Percentiles rank a stretch among this genome's conserved stretches.
These are phyloP conservation scores for Chelonus formosanus DNA, from an alignment of 2,888 invertebrate species.

Conservation along the genomic window DNA sequence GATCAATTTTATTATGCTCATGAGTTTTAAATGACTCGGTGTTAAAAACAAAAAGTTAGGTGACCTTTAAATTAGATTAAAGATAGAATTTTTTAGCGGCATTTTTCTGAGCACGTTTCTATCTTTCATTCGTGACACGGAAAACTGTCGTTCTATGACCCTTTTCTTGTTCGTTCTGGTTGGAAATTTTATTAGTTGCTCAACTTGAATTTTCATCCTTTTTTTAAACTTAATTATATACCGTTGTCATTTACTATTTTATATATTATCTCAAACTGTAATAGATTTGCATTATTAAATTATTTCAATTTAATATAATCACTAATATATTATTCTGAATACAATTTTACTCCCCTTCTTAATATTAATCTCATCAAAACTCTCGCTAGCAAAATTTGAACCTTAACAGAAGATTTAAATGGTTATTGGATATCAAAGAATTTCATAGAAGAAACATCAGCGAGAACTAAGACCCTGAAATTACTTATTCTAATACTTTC, in stretches of 20 bases:
- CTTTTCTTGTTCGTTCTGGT: neutral
- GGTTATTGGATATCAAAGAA: conserved; percentile 29
- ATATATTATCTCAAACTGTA: neutral
- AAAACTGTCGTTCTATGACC: conserved; percentile 4
- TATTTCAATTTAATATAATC: too few species aligned
- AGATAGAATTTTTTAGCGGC: conserved; percentile 1
- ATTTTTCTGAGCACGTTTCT: conserved; percentile 6
- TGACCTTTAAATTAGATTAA: conserved; percentile 19
- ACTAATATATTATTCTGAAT: too few species aligned
- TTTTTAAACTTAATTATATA: neutral
- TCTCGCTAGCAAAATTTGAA: conserved; percentile 25
- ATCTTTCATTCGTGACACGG: conserved; percentile 16
- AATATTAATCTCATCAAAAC: conserved; percentile 20
- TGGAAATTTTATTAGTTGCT: conserved; percentile 16
- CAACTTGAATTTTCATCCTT: neutral
- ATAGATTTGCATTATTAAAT: neutral
- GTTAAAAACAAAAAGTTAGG: conserved; percentile 1
- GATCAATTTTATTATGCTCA: neutral
- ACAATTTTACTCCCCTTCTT: neutral
- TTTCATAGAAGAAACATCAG: conserved; percentile 22
- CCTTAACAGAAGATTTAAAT: conserved; percentile 17
- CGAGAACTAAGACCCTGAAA: conserved; percentile 27
- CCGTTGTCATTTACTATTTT: neutral
- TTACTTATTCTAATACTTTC: conserved; percentile 27
- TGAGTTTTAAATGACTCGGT: conserved; percentile 8